phyloP scores from a whole-genome alignment of 2,888 invertebrate genomes.

The Apotomis capreana region DNA sequence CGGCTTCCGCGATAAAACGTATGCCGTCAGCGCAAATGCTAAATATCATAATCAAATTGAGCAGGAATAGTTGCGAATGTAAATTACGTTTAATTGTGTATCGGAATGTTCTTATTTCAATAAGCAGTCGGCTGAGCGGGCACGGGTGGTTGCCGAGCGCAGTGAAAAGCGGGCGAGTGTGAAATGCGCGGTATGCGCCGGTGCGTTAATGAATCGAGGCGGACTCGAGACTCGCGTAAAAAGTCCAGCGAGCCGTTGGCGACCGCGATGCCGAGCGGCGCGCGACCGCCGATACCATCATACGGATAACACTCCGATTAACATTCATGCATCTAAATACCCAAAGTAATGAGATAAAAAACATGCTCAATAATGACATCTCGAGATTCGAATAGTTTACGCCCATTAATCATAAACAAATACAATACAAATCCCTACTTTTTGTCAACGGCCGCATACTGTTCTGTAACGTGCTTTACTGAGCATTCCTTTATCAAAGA shows the following conservation, averaged over 20 bases:
- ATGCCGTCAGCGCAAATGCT: background rate
- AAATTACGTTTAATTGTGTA: constrained; percentile 23
- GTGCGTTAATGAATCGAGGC: constrained; percentile 61
- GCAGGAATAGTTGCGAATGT: constrained; percentile 23
- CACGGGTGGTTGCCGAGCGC: constrained; percentile 36
- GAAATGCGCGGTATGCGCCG: constrained; percentile 63
- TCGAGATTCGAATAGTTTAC: background rate
- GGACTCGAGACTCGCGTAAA: constrained; percentile 46
- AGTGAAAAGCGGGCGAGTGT: constrained; percentile 50
- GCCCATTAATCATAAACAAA: background rate
- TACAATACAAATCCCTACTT: background rate
- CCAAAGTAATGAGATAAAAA: background rate
- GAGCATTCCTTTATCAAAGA: background rate
- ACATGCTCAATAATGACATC: background rate
- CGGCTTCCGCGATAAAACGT: constrained; percentile 7
- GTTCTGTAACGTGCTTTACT: constrained; percentile 8
- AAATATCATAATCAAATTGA: constrained; percentile 18
- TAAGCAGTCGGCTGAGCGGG: constrained; percentile 2
- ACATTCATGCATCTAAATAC: constrained; percentile 16
- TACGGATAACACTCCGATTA: constrained; percentile 17
- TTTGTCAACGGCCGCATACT: background rate
- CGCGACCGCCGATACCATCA: constrained; percentile 50
- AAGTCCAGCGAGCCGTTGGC: constrained; percentile 50
- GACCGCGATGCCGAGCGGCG: constrained; percentile 70
- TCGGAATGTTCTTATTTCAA: constrained; percentile 23